phyloP scores from a whole-genome alignment of 2,888 invertebrate species.

The Mythimna pallens region DNA sequence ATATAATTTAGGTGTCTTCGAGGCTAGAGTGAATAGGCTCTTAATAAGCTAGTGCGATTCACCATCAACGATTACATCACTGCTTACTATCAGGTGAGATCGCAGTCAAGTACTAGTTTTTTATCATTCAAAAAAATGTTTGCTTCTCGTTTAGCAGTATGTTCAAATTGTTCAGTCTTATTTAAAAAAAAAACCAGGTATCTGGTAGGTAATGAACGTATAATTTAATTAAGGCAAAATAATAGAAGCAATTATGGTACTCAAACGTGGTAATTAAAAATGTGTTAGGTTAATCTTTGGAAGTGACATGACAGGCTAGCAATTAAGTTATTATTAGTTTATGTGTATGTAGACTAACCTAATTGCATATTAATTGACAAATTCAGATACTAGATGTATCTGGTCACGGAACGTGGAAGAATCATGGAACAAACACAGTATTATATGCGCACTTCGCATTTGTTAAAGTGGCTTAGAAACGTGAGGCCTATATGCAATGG shows the following conservation, averaged over 20 bases:
- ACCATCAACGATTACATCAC: too few species aligned
- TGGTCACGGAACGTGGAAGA: background rate
- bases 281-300: background rate
- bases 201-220: too few species aligned
- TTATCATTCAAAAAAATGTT: background rate
- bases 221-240: background rate
- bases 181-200: background rate
- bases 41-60: too few species aligned
- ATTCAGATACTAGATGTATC: background rate
- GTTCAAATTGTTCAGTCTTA: background rate
- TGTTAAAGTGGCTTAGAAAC: too few species aligned
- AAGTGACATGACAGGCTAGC: background rate
- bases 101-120: too few species aligned
- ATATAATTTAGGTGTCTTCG: too few species aligned
- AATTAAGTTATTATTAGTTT: background rate
- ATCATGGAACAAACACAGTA: background rate
- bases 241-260: background rate
- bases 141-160: background rate
- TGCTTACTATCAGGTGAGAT: too few species aligned
- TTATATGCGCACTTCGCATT: too few species aligned
- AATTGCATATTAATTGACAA: constrained; percentile 1
- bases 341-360: background rate
- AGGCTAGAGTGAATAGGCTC: too few species aligned
- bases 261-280: background rate
- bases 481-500: too few species aligned